These are phyloP conservation scores for Stegana nigrithorax DNA, from an alignment of 2,888 invertebrate genomes.

Conservation along the genomic window DNA sequence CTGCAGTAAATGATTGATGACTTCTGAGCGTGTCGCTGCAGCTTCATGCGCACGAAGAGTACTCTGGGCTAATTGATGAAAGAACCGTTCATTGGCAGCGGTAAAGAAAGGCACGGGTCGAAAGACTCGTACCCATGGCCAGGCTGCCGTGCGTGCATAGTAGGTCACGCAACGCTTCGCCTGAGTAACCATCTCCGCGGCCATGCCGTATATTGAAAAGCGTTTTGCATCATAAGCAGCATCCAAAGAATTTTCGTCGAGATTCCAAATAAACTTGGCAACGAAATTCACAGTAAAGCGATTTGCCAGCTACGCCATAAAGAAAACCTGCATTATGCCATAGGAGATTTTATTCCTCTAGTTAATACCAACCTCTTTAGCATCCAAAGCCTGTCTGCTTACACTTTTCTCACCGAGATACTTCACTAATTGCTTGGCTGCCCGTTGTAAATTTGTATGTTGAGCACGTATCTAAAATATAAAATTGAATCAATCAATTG, in stretches of 20 bases:
- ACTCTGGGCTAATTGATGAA: constrained; percentile 36
- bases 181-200: constrained; percentile 37
- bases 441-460: constrained; percentile 36
- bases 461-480: constrained; percentile 49
- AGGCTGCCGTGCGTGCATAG: constrained; percentile 40
- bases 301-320: constrained; percentile 47
- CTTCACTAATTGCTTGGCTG: constrained; percentile 59
- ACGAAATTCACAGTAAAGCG: constrained; percentile 65
- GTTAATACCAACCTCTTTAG: constrained; percentile 56
- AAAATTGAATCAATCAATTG: no score
- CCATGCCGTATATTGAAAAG: constrained; percentile 33
- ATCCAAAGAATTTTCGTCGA: constrained; percentile 62
- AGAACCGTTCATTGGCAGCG: constrained; percentile 25
- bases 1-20: constrained; percentile 51
- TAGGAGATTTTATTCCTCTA: no score
- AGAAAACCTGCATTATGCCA: no score
- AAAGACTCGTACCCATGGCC: constrained; percentile 42
- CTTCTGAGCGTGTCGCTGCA: constrained; percentile 37
- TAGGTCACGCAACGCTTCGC: constrained; percentile 37
- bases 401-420: constrained; percentile 53
- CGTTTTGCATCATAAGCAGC: background rate
- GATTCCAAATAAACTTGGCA: constrained; percentile 65
- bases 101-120: constrained; percentile 42
- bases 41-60: constrained; percentile 33
- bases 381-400: constrained; percentile 51